These are phyloP conservation scores for Litoditis marina DNA, from an alignment of 2,888 invertebrate genomes.

Conservation along the genomic window DNA sequence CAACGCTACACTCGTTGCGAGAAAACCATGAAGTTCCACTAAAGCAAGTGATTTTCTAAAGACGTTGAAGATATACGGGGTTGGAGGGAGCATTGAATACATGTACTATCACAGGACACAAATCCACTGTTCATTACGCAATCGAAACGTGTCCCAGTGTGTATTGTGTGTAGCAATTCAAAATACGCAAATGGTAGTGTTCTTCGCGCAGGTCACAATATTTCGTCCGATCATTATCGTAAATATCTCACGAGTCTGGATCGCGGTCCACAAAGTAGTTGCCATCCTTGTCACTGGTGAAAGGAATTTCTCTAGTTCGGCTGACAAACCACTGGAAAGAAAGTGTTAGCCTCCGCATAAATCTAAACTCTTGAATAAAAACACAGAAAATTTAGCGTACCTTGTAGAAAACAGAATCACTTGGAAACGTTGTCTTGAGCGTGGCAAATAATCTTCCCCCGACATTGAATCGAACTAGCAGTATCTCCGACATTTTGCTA, in stretches of 20 bases:
- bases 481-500: constrained; percentile 23
- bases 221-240: neutral
- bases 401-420: constrained; percentile 39
- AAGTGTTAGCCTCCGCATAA: no score
- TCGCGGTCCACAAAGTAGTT: constrained; percentile 59
- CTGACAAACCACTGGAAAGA: constrained; percentile 55
- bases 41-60: no score
- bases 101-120: no score
- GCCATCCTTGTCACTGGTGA: constrained; percentile 46
- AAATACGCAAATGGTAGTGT: neutral
- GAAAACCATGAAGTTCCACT: no score
- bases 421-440: constrained; percentile 34
- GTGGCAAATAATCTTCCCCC: constrained; percentile 46
- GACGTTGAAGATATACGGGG: no score
- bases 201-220: neutral
- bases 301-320: constrained; percentile 42
- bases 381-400: constrained; percentile 18
- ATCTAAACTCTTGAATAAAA: no score
- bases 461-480: constrained; percentile 54
- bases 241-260: constrained; percentile 43
- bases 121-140: no score
- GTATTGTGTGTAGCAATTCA: no score
- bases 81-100: no score
- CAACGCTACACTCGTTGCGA: no score
- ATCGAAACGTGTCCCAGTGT: no score